A percentile compares a stretch with the other conserved stretches of the same genome.
These are phyloP conservation scores for Scaptomyza pallida DNA, from an alignment of 1,140 invertebrate genomes.

Conservation along the genomic window DNA sequence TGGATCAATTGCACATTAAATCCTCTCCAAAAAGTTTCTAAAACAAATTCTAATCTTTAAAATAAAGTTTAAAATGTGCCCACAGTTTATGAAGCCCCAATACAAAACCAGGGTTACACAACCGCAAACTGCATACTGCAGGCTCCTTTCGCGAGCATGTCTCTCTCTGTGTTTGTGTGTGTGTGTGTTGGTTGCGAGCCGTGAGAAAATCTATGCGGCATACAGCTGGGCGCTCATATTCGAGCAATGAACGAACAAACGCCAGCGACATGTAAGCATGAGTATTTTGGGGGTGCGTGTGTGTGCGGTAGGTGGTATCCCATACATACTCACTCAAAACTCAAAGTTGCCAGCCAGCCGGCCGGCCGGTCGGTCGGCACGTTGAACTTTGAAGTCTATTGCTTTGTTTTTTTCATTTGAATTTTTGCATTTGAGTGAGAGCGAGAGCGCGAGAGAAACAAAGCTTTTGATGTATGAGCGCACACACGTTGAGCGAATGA, in stretches of 20 bases:
- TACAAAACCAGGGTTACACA: constrained; percentile 3
- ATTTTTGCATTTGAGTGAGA: constrained; percentile 4
- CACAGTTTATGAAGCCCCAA: constrained; percentile 1
- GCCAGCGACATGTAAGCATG: constrained; percentile 17
- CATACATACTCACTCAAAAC: constrained; percentile 33
- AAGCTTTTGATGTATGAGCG: constrained; percentile 61
- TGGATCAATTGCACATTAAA: background rate
- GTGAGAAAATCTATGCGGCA: constrained; percentile 80
- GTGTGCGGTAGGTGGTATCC: constrained; percentile 34
- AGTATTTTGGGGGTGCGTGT: constrained; percentile 7
- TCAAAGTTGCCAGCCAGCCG: constrained; percentile 27
- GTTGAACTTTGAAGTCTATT: constrained; percentile 66
- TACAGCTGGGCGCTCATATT: constrained; percentile 79
- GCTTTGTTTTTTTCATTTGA: constrained; percentile 2
- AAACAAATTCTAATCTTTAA: too few species aligned
- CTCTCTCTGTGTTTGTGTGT: background rate
- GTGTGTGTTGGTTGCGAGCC: constrained; percentile 39
- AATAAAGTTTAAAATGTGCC: too few species aligned
- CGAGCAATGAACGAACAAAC: constrained; percentile 30
- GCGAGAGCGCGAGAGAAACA: constrained; percentile 25
- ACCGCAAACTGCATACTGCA: background rate
- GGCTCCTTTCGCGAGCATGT: background rate
- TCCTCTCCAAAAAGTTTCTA: too few species aligned
- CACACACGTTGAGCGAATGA: too few species aligned
- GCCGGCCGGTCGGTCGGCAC: constrained; percentile 50